Evolutionary conservation across 2,113 vertebrate genomes (phyloP).

Genomic region (Pseudorhombus dupliciocellatus): DNA sequence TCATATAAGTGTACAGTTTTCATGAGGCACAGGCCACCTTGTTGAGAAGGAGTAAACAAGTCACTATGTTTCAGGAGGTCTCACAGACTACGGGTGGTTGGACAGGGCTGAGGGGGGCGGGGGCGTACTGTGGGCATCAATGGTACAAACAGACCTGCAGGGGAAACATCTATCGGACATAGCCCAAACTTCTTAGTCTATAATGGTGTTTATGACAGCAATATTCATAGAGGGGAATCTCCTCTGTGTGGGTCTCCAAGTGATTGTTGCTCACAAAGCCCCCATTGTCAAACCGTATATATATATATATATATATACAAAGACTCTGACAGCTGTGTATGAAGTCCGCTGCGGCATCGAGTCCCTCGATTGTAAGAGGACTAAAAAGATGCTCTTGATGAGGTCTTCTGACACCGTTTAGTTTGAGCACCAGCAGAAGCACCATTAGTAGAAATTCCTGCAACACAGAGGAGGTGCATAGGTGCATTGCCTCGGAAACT

Average conservation of each 20-base stretch:
- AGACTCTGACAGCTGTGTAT: slow-evolving; percentile 59
- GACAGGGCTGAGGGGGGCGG: slow-evolving; percentile 30
- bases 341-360: slow-evolving; percentile 52
- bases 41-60: slow-evolving; percentile 72
- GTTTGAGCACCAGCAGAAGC: slow-evolving; percentile 82
- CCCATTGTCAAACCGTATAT: slow-evolving; percentile 56
- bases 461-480: slow-evolving; percentile 73
- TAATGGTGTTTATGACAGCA: slow-evolving; percentile 42
- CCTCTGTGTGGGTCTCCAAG: slow-evolving; percentile 27
- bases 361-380: slow-evolving; percentile 59
- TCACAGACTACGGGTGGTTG: slow-evolving; percentile 64
- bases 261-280: slow-evolving; percentile 45
- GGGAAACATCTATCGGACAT: slow-evolving; percentile 63
- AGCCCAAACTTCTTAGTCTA: slow-evolving; percentile 48
- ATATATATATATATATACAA: slow-evolving; percentile 75
- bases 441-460: slow-evolving; percentile 81
- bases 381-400: slow-evolving; percentile 62
- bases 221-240: slow-evolving; percentile 31
- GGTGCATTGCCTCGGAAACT: slow-evolving; percentile 75
- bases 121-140: slow-evolving; percentile 37
- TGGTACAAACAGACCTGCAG: slow-evolving; percentile 53
- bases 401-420: slow-evolving; percentile 70
- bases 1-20: slow-evolving; percentile 77
- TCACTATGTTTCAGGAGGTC: slow-evolving; percentile 69
- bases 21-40: slow-evolving; percentile 78